These are phyloP conservation scores for Pagetopsis macropterus DNA, from an alignment of 2,797 vertebrate genomes.

Conservation along the genomic window DNA sequence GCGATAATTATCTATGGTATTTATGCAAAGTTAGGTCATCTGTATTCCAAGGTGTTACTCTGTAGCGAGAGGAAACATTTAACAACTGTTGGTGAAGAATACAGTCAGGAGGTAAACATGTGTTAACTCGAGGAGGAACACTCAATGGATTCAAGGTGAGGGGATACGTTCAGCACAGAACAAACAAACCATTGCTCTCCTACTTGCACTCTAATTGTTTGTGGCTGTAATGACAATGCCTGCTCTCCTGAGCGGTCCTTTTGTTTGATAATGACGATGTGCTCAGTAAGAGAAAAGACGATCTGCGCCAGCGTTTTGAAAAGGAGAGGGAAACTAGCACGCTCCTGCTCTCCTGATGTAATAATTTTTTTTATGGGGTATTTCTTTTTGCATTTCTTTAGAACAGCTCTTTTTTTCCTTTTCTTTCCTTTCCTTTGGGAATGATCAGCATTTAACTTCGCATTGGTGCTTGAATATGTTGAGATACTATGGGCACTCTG, in stretches of 20 bases:
- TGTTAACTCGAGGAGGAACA: slow-evolving; percentile 54
- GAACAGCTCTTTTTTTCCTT: slow-evolving; percentile 53
- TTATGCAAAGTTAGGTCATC: slow-evolving; percentile 40
- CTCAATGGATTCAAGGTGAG: slow-evolving; percentile 67
- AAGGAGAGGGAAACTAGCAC: slow-evolving; percentile 75
- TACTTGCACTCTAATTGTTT: slow-evolving; percentile 85
- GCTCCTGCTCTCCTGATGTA: slow-evolving; percentile 70
- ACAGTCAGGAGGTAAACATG: slow-evolving; percentile 58
- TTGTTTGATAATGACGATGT: slow-evolving; percentile 83
- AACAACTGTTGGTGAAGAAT: slow-evolving; percentile 51
- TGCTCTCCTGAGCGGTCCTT: slow-evolving; percentile 78
- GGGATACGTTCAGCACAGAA: slow-evolving; percentile 85
- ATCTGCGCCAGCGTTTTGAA: slow-evolving; percentile 74
- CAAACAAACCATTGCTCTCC: slow-evolving; percentile 86
- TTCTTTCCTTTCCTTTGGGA: slow-evolving; percentile 62
- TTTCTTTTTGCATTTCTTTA: slow-evolving; percentile 60
- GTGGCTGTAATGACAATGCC: slow-evolving; percentile 84
- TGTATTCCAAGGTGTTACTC: slow-evolving; percentile 46
- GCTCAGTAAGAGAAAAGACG: slow-evolving; percentile 75
- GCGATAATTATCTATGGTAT: slow-evolving; percentile 31
- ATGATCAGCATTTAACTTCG: slow-evolving; percentile 72
- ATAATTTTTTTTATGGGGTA: slow-evolving; percentile 64
- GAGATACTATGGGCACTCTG: slow-evolving; percentile 75
- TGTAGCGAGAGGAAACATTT: slow-evolving; percentile 57
- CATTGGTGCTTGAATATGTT: slow-evolving; percentile 80